phyloP scores from a whole-genome alignment of 1,140 invertebrate genomes.

The Coelopa frigida region DNA sequence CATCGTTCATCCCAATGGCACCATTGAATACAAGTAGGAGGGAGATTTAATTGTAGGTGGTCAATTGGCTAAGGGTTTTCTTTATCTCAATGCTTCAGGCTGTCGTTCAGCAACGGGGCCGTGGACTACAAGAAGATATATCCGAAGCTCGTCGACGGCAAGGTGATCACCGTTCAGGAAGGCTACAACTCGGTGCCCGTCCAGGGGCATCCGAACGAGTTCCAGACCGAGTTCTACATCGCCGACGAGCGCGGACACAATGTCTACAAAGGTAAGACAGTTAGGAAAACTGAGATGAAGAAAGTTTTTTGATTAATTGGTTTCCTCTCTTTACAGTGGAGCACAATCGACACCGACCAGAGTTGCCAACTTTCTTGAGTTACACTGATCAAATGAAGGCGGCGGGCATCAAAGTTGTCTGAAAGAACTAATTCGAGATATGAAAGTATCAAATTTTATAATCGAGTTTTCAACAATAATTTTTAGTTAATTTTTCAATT shows the following conservation, averaged over 20 bases:
- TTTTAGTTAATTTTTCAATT: no score
- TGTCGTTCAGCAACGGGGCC: constrained; percentile 33
- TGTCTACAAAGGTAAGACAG: constrained; percentile 27
- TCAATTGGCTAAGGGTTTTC: not conserved
- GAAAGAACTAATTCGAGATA: no score
- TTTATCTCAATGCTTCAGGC: constrained; percentile 13
- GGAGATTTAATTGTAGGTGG: no score
- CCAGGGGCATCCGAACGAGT: constrained; percentile 14
- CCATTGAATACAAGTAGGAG: constrained; percentile 30
- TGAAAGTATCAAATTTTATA: no score
- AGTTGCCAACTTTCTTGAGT: not conserved
- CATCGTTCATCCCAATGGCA: constrained; percentile 29
- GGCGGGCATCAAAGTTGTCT: no score
- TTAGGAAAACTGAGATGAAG: not conserved
- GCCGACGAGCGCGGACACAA: constrained; percentile 34
- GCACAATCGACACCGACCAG: not conserved
- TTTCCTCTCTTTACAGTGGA: not conserved
- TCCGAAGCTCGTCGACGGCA: constrained; percentile 16
- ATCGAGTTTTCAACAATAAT: no score
- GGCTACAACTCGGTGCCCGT: constrained; percentile 32
- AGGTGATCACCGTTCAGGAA: constrained; percentile 27
- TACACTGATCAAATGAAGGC: not conserved
- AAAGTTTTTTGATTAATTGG: not conserved
- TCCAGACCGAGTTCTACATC: constrained; percentile 30
- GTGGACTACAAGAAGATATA: constrained; percentile 32